phyloP scores from a whole-genome alignment of 2,113 vertebrate genomes.

The Maccullochella peelii region DNA sequence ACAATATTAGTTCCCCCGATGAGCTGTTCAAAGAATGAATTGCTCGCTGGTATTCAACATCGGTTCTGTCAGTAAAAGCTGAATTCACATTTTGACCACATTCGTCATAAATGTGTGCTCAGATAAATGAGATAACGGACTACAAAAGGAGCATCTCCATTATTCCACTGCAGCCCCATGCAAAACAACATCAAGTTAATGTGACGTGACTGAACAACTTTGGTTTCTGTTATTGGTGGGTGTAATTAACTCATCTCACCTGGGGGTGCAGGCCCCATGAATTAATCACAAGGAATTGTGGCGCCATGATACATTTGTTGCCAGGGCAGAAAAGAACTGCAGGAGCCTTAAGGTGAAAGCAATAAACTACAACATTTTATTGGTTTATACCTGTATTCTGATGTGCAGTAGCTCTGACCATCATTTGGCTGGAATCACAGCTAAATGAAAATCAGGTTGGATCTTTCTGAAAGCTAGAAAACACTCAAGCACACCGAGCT shows the following conservation, averaged over 20 bases:
- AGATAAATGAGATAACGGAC: conserved; percentile 34
- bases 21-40: conserved; percentile 42
- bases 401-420: background rate
- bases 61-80: conserved; percentile 44
- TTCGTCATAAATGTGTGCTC: conserved; percentile 22
- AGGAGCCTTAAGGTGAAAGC: conserved; percentile 6
- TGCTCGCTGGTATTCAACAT: conserved; percentile 17
- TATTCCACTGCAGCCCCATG: conserved; percentile 2
- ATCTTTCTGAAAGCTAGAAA: conserved; percentile 10
- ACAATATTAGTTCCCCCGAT: conserved; percentile 54
- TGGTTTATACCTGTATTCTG: conserved; percentile 20
- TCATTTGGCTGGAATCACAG: background rate
- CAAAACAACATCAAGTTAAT: conserved; percentile 64
- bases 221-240: conserved; percentile 52
- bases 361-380: background rate
- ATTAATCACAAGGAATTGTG: conserved; percentile 56
- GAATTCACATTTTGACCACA: conserved; percentile 56
- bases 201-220: conserved; percentile 68
- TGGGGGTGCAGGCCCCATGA: conserved; percentile 29
- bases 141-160: conserved; percentile 20
- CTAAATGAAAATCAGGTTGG: conserved; percentile 4
- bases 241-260: conserved; percentile 73
- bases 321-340: background rate
- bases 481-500: conserved; percentile 1
- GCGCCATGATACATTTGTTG: conserved; percentile 36